Evolutionary conservation across 2,888 invertebrate species (phyloP).

Genomic region (Phaedon cochleariae): DNA sequence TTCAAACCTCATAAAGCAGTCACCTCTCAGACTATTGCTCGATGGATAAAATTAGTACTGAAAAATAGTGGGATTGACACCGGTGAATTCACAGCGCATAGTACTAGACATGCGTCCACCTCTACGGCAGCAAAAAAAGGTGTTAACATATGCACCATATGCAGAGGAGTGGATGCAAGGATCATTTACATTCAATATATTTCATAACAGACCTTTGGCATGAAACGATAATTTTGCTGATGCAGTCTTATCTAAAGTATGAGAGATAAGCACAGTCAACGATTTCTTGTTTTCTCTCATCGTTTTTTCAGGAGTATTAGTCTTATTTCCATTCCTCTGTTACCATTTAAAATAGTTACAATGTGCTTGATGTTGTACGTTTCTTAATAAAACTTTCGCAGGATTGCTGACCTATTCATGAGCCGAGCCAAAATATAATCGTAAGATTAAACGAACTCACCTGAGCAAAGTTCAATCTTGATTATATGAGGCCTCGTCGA

Average conservation of each 20-base stretch:
- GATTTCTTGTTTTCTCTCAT: no score
- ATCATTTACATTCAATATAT: no score
- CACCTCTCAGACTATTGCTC: conserved; percentile 13
- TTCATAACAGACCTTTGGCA: no score
- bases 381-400: no score
- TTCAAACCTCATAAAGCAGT: background rate
- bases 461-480: background rate
- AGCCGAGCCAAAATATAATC: background rate
- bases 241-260: no score
- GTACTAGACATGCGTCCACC: conserved; percentile 18
- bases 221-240: no score
- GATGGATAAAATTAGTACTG: conserved; percentile 22
- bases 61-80: conserved; percentile 18
- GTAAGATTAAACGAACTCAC: background rate
- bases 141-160: no score
- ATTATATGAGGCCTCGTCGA: background rate
- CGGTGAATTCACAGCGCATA: conserved; percentile 18
- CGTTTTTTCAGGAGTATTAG: no score
- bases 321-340: background rate
- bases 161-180: no score
- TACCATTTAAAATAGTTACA: background rate
- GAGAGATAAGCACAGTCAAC: no score
- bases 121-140: conserved; percentile 7
- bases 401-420: background rate
- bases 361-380: no score